These are phyloP conservation scores for Hylomyscus alleni DNA, from an alignment of 2,797 vertebrate genomes.

Conservation along the genomic window DNA sequence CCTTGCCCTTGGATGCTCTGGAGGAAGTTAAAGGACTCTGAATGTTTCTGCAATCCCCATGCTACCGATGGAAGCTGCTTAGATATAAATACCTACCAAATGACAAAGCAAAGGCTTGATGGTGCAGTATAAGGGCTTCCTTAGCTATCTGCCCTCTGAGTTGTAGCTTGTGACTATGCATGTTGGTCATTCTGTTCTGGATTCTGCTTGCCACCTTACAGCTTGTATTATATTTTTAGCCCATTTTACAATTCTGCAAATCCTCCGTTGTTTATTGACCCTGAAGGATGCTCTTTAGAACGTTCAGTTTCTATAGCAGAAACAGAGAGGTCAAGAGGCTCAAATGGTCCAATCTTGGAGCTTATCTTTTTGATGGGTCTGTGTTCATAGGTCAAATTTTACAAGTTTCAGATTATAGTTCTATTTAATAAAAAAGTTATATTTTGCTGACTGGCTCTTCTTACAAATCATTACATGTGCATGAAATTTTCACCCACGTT, in stretches of 20 bases:
- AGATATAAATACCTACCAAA: background rate
- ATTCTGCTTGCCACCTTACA: fast-evolving
- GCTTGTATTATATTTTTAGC: background rate
- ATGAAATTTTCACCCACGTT: background rate
- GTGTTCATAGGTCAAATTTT: background rate
- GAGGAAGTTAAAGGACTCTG: background rate
- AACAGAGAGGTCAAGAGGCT: background rate
- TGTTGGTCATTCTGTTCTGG: background rate
- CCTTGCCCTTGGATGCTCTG: background rate
- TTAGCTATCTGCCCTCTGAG: background rate
- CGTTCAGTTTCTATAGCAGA: background rate
- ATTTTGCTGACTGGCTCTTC: background rate
- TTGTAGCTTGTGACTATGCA: background rate
- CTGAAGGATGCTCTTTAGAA: background rate
- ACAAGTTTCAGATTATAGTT: background rate
- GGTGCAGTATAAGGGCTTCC: fast-evolving
- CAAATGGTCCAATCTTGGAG: background rate
- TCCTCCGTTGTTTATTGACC: background rate
- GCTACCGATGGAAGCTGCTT: fast-evolving
- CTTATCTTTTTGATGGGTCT: background rate
- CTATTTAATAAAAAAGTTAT: background rate
- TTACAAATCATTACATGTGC: constrained; percentile 4
- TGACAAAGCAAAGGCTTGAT: background rate
- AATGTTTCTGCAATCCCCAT: fast-evolving
- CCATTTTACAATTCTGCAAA: background rate